Conservation (phyloP, 2,797 vertebrate genomes). For the Hapalemur alaotrensis region DNA sequence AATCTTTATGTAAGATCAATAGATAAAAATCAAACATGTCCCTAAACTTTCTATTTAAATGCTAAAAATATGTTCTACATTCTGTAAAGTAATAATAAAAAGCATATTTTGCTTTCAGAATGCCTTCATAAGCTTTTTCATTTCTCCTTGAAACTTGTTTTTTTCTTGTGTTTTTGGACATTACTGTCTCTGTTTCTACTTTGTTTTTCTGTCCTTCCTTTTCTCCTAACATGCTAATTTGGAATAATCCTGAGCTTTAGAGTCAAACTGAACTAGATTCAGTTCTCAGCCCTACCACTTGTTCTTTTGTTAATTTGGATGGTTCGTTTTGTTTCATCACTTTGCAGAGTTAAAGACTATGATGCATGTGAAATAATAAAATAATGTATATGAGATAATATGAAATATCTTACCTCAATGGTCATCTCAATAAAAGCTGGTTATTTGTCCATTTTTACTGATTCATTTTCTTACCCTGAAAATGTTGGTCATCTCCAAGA, state of each 20-base stretch:
- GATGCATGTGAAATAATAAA: neutral
- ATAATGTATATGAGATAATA: neutral
- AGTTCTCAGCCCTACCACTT: neutral
- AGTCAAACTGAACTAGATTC: neutral
- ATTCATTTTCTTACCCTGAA: neutral
- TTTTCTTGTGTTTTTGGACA: neutral
- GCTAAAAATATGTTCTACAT: neutral
- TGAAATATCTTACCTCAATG: neutral
- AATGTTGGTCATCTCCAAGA: neutral
- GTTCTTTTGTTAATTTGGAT: neutral
- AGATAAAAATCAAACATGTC: neutral
- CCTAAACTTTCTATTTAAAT: neutral
- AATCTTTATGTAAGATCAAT: neutral
- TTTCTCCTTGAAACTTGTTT: neutral
- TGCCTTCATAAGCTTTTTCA: neutral
- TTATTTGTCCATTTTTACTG: neutral
- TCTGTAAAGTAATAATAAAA: neutral
- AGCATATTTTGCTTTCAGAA: neutral
- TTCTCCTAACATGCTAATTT: neutral
- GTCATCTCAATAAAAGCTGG: neutral
- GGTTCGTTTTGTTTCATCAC: neutral
- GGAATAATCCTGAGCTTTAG: neutral
- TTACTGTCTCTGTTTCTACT: neutral
- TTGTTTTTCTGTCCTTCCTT: neutral
- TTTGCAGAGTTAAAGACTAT: neutral